Percentiles rank a stretch among this genome's conserved stretches.
Evolutionary conservation across 2,113 vertebrate genomes (phyloP).

Genomic region (Vidua macroura): DNA sequence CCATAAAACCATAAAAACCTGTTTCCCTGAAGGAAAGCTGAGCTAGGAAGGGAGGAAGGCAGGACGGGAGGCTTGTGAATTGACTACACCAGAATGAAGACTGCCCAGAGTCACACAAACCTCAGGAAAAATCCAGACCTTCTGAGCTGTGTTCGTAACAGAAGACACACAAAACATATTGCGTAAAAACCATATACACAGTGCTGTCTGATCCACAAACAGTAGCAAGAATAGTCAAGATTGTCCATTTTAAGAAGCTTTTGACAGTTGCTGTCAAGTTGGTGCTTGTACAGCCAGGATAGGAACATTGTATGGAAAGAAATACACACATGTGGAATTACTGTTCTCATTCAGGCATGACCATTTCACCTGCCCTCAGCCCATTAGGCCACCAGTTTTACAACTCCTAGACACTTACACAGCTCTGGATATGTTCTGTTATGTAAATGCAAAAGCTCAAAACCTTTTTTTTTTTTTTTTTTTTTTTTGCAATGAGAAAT

Average conservation of each 20-base stretch:
- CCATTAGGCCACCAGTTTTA: neutral
- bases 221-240: neutral
- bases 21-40: neutral
- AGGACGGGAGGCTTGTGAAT: neutral
- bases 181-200: neutral
- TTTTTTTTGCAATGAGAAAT: accelerated
- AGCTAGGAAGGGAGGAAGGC: neutral
- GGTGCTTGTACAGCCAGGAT: neutral
- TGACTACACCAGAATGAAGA: neutral
- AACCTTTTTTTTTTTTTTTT: neutral
- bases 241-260: neutral
- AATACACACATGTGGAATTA: neutral
- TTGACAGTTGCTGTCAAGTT: neutral
- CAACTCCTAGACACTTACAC: neutral
- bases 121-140: neutral
- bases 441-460: neutral
- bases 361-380: neutral
- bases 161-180: neutral
- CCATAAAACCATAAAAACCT: neutral
- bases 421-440: neutral
- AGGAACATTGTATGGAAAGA: neutral
- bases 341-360: neutral
- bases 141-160: neutral
- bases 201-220: neutral
- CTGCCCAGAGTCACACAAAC: neutral